These are phyloP conservation scores for Darevskia nairensis DNA, from an alignment of 2,797 vertebrate genomes.

Conservation along the genomic window DNA sequence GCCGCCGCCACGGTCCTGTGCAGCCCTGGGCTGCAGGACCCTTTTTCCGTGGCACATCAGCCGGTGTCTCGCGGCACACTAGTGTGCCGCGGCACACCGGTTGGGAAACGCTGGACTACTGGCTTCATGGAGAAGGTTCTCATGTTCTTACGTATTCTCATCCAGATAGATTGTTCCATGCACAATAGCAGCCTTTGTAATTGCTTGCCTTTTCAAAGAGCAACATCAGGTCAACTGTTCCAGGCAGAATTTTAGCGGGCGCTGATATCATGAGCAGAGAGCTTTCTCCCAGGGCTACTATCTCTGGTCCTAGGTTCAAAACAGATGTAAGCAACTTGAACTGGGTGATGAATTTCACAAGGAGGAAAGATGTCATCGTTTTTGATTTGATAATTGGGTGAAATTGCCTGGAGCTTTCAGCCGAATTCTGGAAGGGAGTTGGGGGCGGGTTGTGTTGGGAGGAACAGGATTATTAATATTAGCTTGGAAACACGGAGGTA, in stretches of 20 bases:
- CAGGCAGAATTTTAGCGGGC: slow-evolving; percentile 21
- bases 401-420: slow-evolving; percentile 54
- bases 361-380: slow-evolving; percentile 36
- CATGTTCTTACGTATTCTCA: slow-evolving; percentile 9
- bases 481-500: slow-evolving; percentile 43
- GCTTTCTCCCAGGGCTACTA: slow-evolving; percentile 32
- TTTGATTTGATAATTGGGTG: slow-evolving; percentile 44
- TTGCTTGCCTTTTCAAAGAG: slow-evolving; percentile 27
- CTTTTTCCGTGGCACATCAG: too few relatives aligned
- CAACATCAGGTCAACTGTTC: not conserved
- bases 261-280: not conserved
- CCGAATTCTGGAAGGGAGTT: slow-evolving; percentile 43
- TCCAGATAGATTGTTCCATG: not conserved
- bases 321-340: slow-evolving; percentile 33
- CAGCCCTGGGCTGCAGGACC: too few relatives aligned
- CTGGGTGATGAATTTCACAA: slow-evolving; percentile 54
- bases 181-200: slow-evolving; percentile 31
- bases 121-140: too few relatives aligned
- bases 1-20: too few relatives aligned
- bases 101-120: too few relatives aligned
- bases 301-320: slow-evolving; percentile 38
- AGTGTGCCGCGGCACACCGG: too few relatives aligned
- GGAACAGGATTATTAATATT: slow-evolving; percentile 45
- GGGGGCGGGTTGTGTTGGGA: slow-evolving; percentile 9
- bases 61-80: too few relatives aligned